Evolutionary conservation across 1,140 invertebrate species (phyloP).

Genomic region (Drosophila kurseongensis): DNA sequence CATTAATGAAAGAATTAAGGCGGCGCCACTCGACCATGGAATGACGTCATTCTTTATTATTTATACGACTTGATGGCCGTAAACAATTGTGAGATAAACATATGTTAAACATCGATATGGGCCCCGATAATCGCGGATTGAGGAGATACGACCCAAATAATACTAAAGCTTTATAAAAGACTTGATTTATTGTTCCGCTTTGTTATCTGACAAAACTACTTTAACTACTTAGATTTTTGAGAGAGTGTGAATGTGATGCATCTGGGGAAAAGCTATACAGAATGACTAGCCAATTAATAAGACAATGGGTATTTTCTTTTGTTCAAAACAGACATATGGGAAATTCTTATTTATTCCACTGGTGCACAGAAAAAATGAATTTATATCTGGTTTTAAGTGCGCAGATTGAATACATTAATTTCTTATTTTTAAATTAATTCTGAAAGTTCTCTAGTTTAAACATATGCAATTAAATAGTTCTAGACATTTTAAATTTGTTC

Average conservation of each 20-base stretch:
- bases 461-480: no score
- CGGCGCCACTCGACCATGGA: constrained; percentile 48
- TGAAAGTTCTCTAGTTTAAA: no score
- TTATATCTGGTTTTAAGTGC: neutral
- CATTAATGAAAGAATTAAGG: constrained; percentile 46
- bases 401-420: no score
- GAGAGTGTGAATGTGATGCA: constrained; percentile 7
- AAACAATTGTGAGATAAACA: constrained; percentile 41
- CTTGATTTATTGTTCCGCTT: constrained; percentile 17
- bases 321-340: neutral
- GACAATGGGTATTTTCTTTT: constrained; percentile 4
- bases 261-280: neutral
- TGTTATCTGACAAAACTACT: constrained; percentile 4
- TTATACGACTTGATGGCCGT: constrained; percentile 13
- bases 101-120: constrained; percentile 39
- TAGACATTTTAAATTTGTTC: no score
- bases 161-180: neutral
- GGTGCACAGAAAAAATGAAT: neutral
- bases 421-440: no score
- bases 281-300: constrained; percentile 6
- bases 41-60: constrained; percentile 62
- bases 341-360: constrained; percentile 11
- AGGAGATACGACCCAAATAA: constrained; percentile 7
- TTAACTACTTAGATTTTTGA: neutral
- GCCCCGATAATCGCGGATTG: neutral